Conservation (phyloP, 2,888 invertebrate genomes). For the Agonum fuliginosum region DNA sequence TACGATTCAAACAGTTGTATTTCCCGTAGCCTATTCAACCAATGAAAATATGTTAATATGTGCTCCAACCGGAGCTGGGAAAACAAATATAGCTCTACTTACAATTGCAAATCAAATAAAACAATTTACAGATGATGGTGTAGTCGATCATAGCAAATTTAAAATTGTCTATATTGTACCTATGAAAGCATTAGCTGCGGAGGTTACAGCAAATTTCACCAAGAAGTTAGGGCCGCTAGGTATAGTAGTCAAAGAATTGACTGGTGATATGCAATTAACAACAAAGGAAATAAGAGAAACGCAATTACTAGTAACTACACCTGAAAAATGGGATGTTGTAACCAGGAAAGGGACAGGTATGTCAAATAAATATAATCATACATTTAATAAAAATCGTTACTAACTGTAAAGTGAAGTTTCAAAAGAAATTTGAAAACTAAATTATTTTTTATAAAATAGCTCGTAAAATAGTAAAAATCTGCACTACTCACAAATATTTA, state of each 20-base stretch:
- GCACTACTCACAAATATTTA: too few relatives aligned
- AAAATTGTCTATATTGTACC: constrained; percentile 99
- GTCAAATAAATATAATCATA: constrained; percentile 15
- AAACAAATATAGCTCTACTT: constrained; percentile 98
- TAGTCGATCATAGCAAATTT: constrained; percentile 92
- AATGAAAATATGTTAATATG: constrained; percentile 98
- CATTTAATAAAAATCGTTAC: neutral
- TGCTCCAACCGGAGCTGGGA: constrained; percentile 99
- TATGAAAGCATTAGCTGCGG: constrained; percentile 99
- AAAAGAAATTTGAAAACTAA: too few relatives aligned
- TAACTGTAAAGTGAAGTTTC: too few relatives aligned
- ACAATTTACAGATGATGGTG: constrained; percentile 86
- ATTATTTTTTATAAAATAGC: too few relatives aligned
- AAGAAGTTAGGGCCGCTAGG: constrained; percentile 85
- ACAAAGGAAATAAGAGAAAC: constrained; percentile 95
- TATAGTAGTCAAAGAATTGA: constrained; percentile 91
- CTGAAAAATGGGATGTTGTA: constrained; percentile 99
- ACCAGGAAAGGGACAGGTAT: constrained; percentile 92
- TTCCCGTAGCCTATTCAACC: constrained; percentile 94
- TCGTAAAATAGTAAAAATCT: too few relatives aligned
- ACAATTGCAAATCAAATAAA: constrained; percentile 93
- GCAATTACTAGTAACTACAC: constrained; percentile 98
- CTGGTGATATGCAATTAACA: constrained; percentile 98
- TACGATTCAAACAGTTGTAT: constrained; percentile 96
- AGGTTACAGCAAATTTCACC: constrained; percentile 97